Percentiles rank a stretch among this genome's conserved stretches.
Evolutionary conservation across 2,113 vertebrate genomes (phyloP).

Genomic region (Orientallactaga bullata): DNA sequence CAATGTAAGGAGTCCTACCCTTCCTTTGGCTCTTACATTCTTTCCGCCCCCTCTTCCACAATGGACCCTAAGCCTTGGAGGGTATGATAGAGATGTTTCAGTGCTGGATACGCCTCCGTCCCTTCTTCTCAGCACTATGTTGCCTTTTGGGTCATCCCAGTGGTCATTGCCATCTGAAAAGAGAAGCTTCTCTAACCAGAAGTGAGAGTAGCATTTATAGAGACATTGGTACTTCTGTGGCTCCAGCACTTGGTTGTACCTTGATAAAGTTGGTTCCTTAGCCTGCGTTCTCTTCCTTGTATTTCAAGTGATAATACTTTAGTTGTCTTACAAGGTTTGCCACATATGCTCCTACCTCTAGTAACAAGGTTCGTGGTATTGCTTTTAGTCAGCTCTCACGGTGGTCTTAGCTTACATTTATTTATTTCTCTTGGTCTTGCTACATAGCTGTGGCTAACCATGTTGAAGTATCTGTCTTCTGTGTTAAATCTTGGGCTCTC

Average conservation of each 20-base stretch:
- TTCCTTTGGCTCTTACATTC: too few relatives aligned
- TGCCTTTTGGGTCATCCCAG: too few relatives aligned
- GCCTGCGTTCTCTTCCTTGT: neutral
- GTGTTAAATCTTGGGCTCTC: neutral
- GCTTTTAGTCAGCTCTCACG: neutral
- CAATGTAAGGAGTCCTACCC: too few relatives aligned
- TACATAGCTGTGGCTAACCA: neutral
- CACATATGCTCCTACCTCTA: neutral
- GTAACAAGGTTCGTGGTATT: neutral
- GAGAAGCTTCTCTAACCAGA: too few relatives aligned
- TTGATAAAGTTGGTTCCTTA: neutral
- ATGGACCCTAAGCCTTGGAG: too few relatives aligned
- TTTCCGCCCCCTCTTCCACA: too few relatives aligned
- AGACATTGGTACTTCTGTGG: neutral
- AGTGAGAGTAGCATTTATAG: too few relatives aligned
- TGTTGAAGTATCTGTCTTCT: neutral
- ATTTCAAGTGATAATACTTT: neutral
- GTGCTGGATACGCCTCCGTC: too few relatives aligned
- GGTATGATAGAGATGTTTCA: too few relatives aligned
- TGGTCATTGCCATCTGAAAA: too few relatives aligned
- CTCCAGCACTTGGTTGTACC: neutral
- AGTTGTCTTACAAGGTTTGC: neutral
- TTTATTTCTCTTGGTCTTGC: neutral
- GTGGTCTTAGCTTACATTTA: neutral
- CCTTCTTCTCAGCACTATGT: too few relatives aligned